Evolutionary conservation across 2,113 vertebrate species (phyloP), one percentile per base, ranked within the genome.

Genomic region (Hydropotes inermis): DNA sequence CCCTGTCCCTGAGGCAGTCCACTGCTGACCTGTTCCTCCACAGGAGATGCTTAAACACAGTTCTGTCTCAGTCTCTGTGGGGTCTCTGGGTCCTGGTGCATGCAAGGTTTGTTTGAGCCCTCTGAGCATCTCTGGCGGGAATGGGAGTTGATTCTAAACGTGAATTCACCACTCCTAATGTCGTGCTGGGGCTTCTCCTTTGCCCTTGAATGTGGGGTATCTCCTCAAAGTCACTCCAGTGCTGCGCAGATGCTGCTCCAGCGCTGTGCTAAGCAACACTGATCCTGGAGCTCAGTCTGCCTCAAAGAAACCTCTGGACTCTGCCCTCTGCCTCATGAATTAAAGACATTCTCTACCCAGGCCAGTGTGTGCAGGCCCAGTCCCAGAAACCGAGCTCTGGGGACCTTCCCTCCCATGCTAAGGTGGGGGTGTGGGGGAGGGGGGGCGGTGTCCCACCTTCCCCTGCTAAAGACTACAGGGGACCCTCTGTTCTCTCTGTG

Each of bases 161-260:
- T 19, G 10, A 36, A 11, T 67, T 64, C n/a, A n/a, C 64, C 33
- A 4, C 9, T 67, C 64, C 64, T 67, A 2, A 17, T 1, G 0
- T 67, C 64, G 36, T 67, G 4, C 64, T 67, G n/a, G n/a, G 17
- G 4, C n/a, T 67, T 36, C 17, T 67, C 64, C 64, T 67, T 36
- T 67, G 64, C n/a, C 4, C n/a, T 67, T 36, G n/a, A 67, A 21
- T 2, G 1, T 67, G 64, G 17, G 9, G 9, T 36, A 11, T 67
- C 64, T 67, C 64, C 2, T 36, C 64, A 67, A 11, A 36, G 64
- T 67, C 2, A 36, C 64, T 67, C n/a, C 9, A 36, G n/a, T 11
- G 64, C n/a, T 5, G 1, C 0, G 1, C n/a, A 11, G 64, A 1
- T 0, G 8, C 33, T 1, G 19, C 64, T 67, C 64, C 17, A 67